Percentiles rank a stretch among this genome's conserved stretches.
Conservation (phyloP, 2,797 vertebrate genomes). For the Heliangelus exortis region DNA sequence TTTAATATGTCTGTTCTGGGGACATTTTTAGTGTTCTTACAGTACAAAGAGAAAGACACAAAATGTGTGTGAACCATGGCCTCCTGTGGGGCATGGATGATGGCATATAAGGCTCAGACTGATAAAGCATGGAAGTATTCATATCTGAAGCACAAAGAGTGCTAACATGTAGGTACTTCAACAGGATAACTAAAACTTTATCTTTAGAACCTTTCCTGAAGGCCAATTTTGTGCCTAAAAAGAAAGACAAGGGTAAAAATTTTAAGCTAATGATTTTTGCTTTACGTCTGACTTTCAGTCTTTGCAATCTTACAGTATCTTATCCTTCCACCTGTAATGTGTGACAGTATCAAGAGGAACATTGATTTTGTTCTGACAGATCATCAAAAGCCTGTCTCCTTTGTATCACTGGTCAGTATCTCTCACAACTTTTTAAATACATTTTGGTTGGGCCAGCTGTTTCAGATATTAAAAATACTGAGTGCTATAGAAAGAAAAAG, state of each 20-base stretch:
- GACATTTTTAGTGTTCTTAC: background rate
- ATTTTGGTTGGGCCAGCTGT: background rate
- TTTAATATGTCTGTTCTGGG: background rate
- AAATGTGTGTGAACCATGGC: background rate
- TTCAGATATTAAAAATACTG: background rate
- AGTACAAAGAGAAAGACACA: background rate
- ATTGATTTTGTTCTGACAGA: background rate
- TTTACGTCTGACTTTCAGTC: background rate
- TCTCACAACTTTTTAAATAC: background rate
- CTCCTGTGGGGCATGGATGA: background rate
- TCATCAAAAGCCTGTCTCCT: background rate
- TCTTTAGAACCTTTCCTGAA: background rate
- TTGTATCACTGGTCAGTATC: background rate
- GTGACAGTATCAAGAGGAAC: background rate
- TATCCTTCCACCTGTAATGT: background rate
- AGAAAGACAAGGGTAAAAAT: background rate
- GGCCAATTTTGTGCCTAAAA: background rate
- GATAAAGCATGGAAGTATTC: background rate
- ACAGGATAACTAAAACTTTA: background rate
- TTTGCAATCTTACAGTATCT: background rate
- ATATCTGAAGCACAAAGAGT: background rate
- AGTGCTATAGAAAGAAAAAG: background rate
- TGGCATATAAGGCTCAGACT: background rate
- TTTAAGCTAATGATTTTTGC: background rate
- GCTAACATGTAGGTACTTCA: background rate